Evolutionary conservation across 2,888 invertebrate genomes (phyloP).

Genomic region (Lathronympha strigana): DNA sequence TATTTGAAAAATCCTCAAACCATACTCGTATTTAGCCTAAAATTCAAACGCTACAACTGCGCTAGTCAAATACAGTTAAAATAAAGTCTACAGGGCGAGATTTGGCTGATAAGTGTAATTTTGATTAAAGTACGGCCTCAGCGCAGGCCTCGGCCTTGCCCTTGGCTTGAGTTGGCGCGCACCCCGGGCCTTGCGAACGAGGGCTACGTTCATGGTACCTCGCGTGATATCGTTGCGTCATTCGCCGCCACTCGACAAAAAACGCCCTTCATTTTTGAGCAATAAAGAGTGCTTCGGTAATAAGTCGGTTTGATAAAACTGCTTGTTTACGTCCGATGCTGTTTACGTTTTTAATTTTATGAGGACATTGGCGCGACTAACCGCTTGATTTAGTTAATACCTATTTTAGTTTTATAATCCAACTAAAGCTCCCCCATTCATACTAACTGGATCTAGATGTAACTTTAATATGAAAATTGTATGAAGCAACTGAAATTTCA

Average conservation of each 20-base stretch:
- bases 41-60: background rate
- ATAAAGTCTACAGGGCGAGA: slow-evolving; percentile 3
- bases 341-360: slow-evolving; percentile 5
- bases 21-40: too few relatives aligned
- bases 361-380: background rate
- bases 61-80: background rate
- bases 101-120: background rate
- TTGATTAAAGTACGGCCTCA: slow-evolving; percentile 17
- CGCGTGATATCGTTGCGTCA: slow-evolving; percentile 61
- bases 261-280: slow-evolving; percentile 33
- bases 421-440: too few relatives aligned
- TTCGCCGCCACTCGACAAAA: slow-evolving; percentile 45
- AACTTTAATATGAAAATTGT: too few relatives aligned
- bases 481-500: too few relatives aligned
- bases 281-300: slow-evolving; percentile 18
- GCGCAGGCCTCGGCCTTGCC: slow-evolving; percentile 64
- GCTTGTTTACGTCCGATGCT: slow-evolving; percentile 17
- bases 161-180: slow-evolving; percentile 56
- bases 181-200: slow-evolving; percentile 50
- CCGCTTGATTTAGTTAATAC: background rate
- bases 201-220: slow-evolving; percentile 44
- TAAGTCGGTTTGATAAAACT: slow-evolving; percentile 9
- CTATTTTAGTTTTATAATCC: background rate
- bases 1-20: too few relatives aligned
- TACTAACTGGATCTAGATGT: too few relatives aligned